These are phyloP conservation scores for Nesometra sesokonis DNA, from an alignment of 35 echinoderm and acorn worm species.

Conservation along the genomic window DNA sequence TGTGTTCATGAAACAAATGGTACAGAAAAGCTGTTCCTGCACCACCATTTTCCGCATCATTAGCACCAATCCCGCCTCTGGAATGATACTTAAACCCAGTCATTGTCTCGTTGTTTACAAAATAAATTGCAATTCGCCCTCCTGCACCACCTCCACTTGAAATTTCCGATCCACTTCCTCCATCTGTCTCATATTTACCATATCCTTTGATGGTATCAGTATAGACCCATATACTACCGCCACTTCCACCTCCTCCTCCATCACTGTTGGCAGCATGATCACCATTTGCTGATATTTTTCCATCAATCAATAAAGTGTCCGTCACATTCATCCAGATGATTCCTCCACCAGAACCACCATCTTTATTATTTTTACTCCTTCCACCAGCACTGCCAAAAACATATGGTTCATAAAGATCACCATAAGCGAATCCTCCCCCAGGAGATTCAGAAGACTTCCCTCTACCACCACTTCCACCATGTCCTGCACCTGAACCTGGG, in stretches of 20 bases:
- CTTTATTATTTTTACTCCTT: neutral
- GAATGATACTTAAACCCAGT: constrained; percentile 68
- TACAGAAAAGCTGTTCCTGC: constrained; percentile 76
- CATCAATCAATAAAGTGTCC: constrained; percentile 65
- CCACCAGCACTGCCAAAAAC: constrained; percentile 84
- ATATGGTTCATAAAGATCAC: constrained; percentile 81
- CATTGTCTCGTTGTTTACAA: constrained; percentile 61
- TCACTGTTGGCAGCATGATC: constrained; percentile 39
- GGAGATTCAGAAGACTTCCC: neutral
- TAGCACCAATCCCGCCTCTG: constrained; percentile 31
- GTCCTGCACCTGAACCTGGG: constrained; percentile 48
- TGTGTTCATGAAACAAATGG: constrained; percentile 59
- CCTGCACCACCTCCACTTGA: constrained; percentile 30
- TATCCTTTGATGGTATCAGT: constrained; percentile 73
- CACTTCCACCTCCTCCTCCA: constrained; percentile 76
- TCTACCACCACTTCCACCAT: constrained; percentile 89
- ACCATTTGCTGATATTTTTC: constrained; percentile 81
- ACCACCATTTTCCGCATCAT: constrained; percentile 59
- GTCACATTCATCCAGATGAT: constrained; percentile 81
- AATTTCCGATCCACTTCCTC: constrained; percentile 37
- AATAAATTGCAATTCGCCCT: constrained; percentile 75
- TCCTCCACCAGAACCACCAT: constrained; percentile 66
- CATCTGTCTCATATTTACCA: constrained; percentile 53
- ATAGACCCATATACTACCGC: constrained; percentile 76
- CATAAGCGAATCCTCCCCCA: constrained; percentile 66